Conservation (phyloP, 37 sponge, comb jelly and placozoan genomes). For the Diacarnus erythraeanus region DNA sequence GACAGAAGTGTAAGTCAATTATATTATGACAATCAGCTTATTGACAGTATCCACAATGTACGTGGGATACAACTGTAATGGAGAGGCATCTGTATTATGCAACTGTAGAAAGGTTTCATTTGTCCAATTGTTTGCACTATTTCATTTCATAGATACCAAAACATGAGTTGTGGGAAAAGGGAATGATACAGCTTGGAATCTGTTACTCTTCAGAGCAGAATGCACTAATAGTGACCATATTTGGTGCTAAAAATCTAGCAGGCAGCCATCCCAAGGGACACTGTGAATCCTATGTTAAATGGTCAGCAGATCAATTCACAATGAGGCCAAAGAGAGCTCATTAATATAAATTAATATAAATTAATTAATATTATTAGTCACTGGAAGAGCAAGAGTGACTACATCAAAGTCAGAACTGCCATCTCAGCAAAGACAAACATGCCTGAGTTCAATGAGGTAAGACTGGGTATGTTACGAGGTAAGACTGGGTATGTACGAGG, state of each 20-base stretch:
- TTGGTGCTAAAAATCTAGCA: constrained; percentile 1
- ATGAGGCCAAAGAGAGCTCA: constrained; percentile 1
- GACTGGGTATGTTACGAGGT: too few species aligned
- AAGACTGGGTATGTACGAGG: too few species aligned
- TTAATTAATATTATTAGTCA: too few species aligned
- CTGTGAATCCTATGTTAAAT: constrained; percentile 32
- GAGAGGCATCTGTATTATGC: too few species aligned
- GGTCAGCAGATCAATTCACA: constrained; percentile 13
- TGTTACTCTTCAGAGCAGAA: background rate
- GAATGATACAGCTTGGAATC: constrained; percentile 20
- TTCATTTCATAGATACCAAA: constrained; percentile 3
- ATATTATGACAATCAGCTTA: too few species aligned
- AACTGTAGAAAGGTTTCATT: too few species aligned
- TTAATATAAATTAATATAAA: too few species aligned
- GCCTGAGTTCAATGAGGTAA: constrained; percentile 29
- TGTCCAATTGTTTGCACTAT: too few species aligned
- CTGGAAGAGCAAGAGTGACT: background rate
- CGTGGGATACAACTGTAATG: too few species aligned
- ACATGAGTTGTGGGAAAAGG: background rate
- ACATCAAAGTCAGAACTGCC: background rate
- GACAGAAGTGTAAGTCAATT: constrained; percentile 8
- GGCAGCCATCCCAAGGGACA: background rate
- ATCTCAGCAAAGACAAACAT: background rate
- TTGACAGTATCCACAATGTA: too few species aligned
- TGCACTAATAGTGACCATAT: constrained; percentile 3